phyloP scores from a whole-genome alignment of 2,888 invertebrate genomes.

The Dryocosmus kuriphilus region DNA sequence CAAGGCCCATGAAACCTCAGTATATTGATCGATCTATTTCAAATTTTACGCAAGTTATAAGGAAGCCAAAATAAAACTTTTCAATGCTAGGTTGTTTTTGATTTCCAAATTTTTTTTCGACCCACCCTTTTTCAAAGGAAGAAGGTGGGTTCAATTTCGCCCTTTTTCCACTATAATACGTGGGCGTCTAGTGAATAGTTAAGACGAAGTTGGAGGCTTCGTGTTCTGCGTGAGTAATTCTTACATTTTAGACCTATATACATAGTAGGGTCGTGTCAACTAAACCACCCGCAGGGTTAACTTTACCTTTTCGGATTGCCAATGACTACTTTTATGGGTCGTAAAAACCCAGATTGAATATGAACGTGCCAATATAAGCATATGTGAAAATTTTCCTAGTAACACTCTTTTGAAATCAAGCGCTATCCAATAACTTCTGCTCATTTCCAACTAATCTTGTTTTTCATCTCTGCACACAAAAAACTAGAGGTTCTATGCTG shows the following conservation, averaged over 20 bases:
- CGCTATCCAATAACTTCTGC: no score
- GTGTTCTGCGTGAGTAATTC: slow-evolving; percentile 5
- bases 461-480: no score
- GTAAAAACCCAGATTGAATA: slow-evolving; percentile 16
- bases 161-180: neutral
- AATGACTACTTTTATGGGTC: slow-evolving; percentile 11
- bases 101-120: no score
- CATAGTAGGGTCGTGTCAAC: slow-evolving; percentile 10
- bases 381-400: neutral
- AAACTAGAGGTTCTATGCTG: no score
- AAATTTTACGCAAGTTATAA: no score
- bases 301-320: neutral
- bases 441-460: neutral
- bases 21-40: no score
- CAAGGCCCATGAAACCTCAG: no score
- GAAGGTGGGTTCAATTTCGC: neutral
- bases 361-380: neutral
- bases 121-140: neutral
- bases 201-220: neutral
- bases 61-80: no score
- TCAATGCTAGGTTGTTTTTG: no score
- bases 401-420: no score
- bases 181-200: slow-evolving; percentile 3
- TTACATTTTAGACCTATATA: slow-evolving; percentile 19
- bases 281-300: slow-evolving; percentile 8